Conservation (phyloP, 1,140 invertebrate genomes). For the Hyles euphorbiae region DNA sequence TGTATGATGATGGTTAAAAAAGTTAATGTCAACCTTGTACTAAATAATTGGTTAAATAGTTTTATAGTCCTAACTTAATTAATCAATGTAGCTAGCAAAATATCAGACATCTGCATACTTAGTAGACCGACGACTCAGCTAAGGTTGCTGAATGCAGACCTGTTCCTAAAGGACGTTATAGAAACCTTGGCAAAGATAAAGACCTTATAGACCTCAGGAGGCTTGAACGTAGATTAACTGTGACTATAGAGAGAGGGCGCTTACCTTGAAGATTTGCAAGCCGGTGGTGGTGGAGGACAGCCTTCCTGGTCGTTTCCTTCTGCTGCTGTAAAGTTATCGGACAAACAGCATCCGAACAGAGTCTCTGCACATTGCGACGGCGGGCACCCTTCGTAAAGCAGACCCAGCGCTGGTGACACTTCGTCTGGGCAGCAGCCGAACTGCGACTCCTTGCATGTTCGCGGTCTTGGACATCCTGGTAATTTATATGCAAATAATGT, state of each 20-base stretch:
- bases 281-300: conserved; percentile 82
- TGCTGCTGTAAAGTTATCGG: conserved; percentile 86
- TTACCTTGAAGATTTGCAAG: conserved; percentile 80
- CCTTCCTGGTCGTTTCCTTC: conserved; percentile 90
- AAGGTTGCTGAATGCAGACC: too few species aligned
- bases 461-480: conserved; percentile 80
- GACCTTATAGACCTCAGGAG: too few species aligned
- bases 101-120: too few species aligned
- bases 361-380: conserved; percentile 83
- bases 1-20: too few species aligned
- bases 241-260: conserved; percentile 9
- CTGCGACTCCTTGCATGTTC: conserved; percentile 87
- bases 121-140: too few species aligned
- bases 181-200: too few species aligned
- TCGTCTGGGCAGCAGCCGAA: conserved; percentile 94
- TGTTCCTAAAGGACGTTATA: too few species aligned
- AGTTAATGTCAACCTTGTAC: too few species aligned
- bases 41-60: too few species aligned
- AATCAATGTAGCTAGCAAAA: too few species aligned
- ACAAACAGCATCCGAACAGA: conserved; percentile 88
- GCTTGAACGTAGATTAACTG: not conserved
- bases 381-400: conserved; percentile 86
- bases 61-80: too few species aligned
- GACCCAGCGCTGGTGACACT: conserved; percentile 86
- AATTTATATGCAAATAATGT: too few species aligned